Evolutionary conservation across 2,797 vertebrate genomes (phyloP), one percentile per base, ranked within the genome.

Genomic region (Schizopygopsis malacanthus): DNA sequence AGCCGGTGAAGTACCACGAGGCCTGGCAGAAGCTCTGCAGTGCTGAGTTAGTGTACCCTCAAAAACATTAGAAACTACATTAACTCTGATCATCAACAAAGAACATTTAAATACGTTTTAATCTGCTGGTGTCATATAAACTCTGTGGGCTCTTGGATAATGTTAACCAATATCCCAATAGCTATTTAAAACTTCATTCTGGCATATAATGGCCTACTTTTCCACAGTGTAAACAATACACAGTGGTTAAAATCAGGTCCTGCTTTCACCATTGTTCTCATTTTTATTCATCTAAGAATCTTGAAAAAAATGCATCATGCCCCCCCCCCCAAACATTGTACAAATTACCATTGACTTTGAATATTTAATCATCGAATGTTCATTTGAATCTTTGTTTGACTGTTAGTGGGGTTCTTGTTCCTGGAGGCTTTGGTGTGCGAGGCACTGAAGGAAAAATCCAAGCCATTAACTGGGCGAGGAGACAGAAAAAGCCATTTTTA

Each of bases 1-100:
- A 99, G 59, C 98, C 98, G 0, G 97, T 99, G 43, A 95, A 97
- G 80, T 99, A 98, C 90, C 98, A 99, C 0, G 97, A 98, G 86
- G 98, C 98, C 0, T 99, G 98, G 98, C 98, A 99, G 91, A 98
- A 97, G 72, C 98, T 99, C 33, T 99, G 98, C 90, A 97, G 96
- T 10, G 95, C 97, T 86, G 91, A 98, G 97, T 99, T 88, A 97
- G 97, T 93, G 37, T 47, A 2, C 54, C 41, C 79, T 15, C 77
- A n/a, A 43, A 39, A 77, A 41, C 20, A n/a, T 33, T 56, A n/a
- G 73, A 65, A 65, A 59, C 3, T 9, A 59, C 20, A 22, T 56
- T 4, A 59, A 59, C 22, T 59, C 20, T 20, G 52, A n/a, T 8
- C 54, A 59, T 59, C 54, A 59, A 59, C 54, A 59, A 20, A 59